phyloP scores from a whole-genome alignment of 2,113 vertebrate genomes.

The Hemibagrus wyckioides region DNA sequence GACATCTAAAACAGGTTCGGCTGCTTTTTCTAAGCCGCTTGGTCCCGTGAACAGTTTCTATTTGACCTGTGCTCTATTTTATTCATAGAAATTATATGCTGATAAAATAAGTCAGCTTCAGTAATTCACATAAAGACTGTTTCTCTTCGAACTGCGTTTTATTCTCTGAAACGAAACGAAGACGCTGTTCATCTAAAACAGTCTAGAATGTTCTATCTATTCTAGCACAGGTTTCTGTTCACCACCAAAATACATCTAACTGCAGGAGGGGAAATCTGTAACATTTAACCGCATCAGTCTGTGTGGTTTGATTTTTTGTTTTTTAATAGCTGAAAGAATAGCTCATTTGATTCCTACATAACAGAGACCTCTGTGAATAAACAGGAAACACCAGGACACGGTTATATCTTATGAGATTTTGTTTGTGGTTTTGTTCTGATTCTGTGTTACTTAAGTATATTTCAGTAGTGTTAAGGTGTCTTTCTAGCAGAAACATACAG shows the following conservation, averaged over 20 bases:
- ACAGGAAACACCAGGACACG: not conserved
- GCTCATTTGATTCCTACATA: not conserved
- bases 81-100: not conserved
- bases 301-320: not conserved
- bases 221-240: slow-evolving; percentile 5
- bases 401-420: not conserved
- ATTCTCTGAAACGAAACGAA: not conserved
- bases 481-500: not conserved
- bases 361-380: not conserved
- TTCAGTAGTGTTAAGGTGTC: not conserved
- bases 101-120: not conserved
- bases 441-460: not conserved
- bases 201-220: not conserved
- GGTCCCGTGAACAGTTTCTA: not conserved
- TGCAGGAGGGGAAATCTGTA: not conserved
- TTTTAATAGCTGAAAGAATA: not conserved
- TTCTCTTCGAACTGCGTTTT: not conserved
- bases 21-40: not conserved
- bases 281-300: not conserved
- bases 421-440: not conserved
- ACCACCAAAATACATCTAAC: not conserved
- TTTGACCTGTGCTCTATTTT: not conserved
- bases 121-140: not conserved
- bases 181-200: not conserved
- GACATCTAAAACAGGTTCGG: slow-evolving; percentile 37